Conservation (phyloP, 1,140 invertebrate genomes). For the Drosophila willistoni region DNA sequence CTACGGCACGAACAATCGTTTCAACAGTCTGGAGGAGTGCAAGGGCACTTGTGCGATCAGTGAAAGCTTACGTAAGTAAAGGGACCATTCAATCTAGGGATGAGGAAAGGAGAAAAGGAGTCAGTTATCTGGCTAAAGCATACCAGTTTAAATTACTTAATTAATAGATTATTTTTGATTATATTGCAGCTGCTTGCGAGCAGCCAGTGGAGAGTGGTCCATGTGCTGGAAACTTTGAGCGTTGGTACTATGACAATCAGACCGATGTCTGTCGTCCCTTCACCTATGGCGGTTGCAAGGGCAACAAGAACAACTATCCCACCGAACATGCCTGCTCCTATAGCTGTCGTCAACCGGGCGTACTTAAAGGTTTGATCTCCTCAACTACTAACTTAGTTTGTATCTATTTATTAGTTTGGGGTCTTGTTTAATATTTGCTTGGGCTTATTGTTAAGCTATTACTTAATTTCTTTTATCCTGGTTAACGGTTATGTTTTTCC, state of each 20-base stretch:
- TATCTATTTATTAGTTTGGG: neutral
- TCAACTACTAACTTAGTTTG: constrained; percentile 30
- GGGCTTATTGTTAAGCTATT: constrained; percentile 34
- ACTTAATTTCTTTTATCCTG: constrained; percentile 41
- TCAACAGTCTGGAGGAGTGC: constrained; percentile 92
- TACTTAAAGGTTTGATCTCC: constrained; percentile 87
- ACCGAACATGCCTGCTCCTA: constrained; percentile 91
- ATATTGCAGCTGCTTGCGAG: constrained; percentile 89
- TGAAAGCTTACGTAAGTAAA: constrained; percentile 86
- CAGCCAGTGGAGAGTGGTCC: constrained; percentile 90
- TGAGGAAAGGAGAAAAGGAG: too few species aligned
- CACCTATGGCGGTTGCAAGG: constrained; percentile 95
- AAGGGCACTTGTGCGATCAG: constrained; percentile 89
- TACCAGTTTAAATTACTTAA: neutral
- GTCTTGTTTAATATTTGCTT: constrained; percentile 17
- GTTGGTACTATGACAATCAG: constrained; percentile 92
- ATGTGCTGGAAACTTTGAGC: constrained; percentile 91
- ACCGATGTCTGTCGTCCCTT: constrained; percentile 89
- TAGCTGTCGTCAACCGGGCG: constrained; percentile 89
- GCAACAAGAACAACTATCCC: constrained; percentile 94
- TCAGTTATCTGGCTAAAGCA: too few species aligned
- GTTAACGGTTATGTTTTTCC: constrained; percentile 62
- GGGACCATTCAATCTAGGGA: too few species aligned
- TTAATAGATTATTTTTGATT: too few species aligned
- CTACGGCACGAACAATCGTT: constrained; percentile 95